phyloP scores from a whole-genome alignment of 2,888 invertebrate species.

The Epirrita christyi region DNA sequence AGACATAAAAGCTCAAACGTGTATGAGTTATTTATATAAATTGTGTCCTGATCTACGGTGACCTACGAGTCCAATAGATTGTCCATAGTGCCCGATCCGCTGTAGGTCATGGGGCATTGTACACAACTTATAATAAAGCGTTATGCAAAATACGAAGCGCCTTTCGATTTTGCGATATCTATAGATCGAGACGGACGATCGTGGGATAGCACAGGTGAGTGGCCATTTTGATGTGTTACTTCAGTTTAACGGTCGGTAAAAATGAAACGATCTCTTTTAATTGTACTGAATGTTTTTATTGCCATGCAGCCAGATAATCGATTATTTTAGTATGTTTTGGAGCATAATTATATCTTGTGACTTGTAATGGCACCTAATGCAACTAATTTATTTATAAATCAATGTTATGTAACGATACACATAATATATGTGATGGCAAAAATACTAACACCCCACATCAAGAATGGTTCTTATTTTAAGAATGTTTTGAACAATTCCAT shows the following conservation, averaged over 20 bases:
- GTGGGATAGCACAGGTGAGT: constrained; percentile 78
- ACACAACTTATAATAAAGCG: constrained; percentile 66
- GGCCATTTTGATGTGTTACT: constrained; percentile 73
- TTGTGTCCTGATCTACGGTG: constrained; percentile 38
- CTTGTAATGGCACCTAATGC: background rate
- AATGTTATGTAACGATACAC: background rate
- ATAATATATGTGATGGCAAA: background rate
- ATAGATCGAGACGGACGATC: constrained; percentile 76
- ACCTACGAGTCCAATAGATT: constrained; percentile 46
- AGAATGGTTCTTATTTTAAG: no score
- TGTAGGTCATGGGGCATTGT: constrained; percentile 66
- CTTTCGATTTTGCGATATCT: constrained; percentile 79
- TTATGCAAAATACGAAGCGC: constrained; percentile 80
- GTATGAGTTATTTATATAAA: constrained; percentile 26
- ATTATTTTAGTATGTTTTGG: constrained; percentile 4
- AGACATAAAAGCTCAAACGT: constrained; percentile 11
- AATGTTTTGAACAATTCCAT: no score
- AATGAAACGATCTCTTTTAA: constrained; percentile 46
- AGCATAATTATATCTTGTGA: background rate
- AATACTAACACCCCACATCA: background rate
- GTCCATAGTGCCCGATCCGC: constrained; percentile 54
- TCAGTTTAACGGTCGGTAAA: constrained; percentile 59
- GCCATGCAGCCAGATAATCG: constrained; percentile 28
- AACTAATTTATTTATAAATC: background rate
- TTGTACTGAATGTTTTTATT: constrained; percentile 33